phyloP scores from a whole-genome alignment of 2,888 invertebrate genomes.

The Andrena haemorrhoa region DNA sequence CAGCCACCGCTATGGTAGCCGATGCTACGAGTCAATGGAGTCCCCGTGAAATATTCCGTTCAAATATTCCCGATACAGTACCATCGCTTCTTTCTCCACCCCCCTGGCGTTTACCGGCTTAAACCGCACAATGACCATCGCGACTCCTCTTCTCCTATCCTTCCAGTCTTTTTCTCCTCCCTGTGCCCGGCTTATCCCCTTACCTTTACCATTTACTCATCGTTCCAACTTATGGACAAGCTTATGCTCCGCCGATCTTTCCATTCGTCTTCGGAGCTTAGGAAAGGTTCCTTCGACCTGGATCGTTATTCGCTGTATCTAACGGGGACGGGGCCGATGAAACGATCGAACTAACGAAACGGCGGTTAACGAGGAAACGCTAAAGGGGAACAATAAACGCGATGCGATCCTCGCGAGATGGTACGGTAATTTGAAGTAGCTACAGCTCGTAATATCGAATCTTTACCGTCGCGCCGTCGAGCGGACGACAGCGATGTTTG shows the following conservation, averaged over 20 bases:
- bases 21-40: conserved; percentile 50
- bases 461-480: background rate
- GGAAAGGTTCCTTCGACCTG: background rate
- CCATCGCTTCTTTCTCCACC: conserved; percentile 52
- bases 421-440: conserved; percentile 31
- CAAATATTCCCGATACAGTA: conserved; percentile 72
- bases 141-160: conserved; percentile 17
- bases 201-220: background rate
- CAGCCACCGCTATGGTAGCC: conserved; percentile 40
- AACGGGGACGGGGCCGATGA: too few species aligned
- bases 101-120: conserved; percentile 43
- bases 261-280: background rate
- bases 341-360: background rate
- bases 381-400: background rate
- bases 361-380: background rate
- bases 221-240: background rate
- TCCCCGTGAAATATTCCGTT: conserved; percentile 72
- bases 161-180: background rate
- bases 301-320: too few species aligned
- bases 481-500: background rate
- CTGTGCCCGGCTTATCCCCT: background rate
- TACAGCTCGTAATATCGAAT: conserved; percentile 38
- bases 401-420: background rate
- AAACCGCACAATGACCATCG: conserved; percentile 38
- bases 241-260: background rate